Evolutionary conservation across 2,113 vertebrate species (phyloP).

Genomic region (Trogon melanurus): DNA sequence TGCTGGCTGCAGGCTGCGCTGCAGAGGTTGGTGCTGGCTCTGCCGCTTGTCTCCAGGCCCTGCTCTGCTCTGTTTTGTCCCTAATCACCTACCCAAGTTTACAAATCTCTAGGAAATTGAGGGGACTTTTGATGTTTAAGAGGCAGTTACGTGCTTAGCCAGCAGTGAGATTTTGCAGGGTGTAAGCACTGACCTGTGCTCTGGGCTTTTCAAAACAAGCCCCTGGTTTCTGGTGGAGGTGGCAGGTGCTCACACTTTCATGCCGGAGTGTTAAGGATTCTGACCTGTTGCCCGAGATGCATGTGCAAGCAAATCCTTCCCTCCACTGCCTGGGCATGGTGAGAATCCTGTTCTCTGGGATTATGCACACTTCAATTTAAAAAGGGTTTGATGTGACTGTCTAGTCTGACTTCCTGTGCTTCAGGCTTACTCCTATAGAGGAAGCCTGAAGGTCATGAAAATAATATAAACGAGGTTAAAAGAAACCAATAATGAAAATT

Average conservation of each 20-base stretch:
- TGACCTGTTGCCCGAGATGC: background rate
- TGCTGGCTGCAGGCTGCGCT: background rate
- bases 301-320: background rate
- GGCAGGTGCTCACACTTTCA: background rate
- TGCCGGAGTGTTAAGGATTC: background rate
- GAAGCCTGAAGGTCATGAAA: background rate
- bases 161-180: background rate
- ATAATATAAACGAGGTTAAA: background rate
- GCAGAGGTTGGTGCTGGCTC: background rate
- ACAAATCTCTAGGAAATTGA: background rate
- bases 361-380: background rate
- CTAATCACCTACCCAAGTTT: background rate
- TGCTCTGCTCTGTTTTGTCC: fast-evolving
- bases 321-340: background rate
- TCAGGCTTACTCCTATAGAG: background rate
- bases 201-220: background rate
- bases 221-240: background rate
- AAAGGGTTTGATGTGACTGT: background rate
- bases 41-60: fast-evolving
- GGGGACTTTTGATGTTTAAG: background rate
- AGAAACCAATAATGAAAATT: background rate
- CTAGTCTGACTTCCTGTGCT: background rate
- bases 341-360: background rate
- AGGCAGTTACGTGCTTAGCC: background rate
- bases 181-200: background rate